Evolutionary conservation across 2,888 invertebrate species (phyloP).

Genomic region (Himalopsyche anomala): DNA sequence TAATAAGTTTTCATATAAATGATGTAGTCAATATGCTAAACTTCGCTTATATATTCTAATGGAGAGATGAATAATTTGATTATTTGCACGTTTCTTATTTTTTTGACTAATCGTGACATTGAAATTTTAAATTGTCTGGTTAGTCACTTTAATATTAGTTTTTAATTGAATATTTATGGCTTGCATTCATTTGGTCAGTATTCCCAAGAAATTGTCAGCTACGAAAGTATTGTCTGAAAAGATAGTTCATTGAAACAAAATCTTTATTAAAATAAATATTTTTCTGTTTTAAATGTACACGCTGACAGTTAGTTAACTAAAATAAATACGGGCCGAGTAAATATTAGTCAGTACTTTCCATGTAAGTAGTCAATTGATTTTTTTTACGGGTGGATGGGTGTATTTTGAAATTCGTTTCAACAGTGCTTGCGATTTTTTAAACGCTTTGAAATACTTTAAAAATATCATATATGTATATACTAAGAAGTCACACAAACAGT

Average conservation of each 20-base stretch:
- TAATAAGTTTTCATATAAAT: neutral
- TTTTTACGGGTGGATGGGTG: neutral
- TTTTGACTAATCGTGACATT: neutral
- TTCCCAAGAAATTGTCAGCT: too few relatives aligned
- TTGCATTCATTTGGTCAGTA: too few relatives aligned
- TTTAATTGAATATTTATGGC: too few relatives aligned
- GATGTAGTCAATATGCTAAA: neutral
- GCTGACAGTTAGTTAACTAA: too few relatives aligned
- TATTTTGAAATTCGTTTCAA: neutral
- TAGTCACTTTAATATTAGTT: too few relatives aligned
- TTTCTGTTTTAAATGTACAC: too few relatives aligned
- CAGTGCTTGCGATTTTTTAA: conserved; percentile 8
- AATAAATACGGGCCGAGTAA: too few relatives aligned
- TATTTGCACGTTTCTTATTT: neutral
- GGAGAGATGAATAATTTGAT: conserved; percentile 1
- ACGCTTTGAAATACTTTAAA: neutral
- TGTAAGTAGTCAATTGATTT: neutral
- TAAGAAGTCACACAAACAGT: too few relatives aligned
- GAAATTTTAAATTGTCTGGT: neutral
- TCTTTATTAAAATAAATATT: too few relatives aligned
- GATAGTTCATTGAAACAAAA: too few relatives aligned
- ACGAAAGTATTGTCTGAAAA: too few relatives aligned
- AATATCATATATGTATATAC: too few relatives aligned
- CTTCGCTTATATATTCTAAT: neutral
- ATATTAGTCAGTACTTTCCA: neutral